These are phyloP conservation scores for Trichogramma dendrolimi DNA, from an alignment of 2,888 invertebrate genomes.

Conservation along the genomic window DNA sequence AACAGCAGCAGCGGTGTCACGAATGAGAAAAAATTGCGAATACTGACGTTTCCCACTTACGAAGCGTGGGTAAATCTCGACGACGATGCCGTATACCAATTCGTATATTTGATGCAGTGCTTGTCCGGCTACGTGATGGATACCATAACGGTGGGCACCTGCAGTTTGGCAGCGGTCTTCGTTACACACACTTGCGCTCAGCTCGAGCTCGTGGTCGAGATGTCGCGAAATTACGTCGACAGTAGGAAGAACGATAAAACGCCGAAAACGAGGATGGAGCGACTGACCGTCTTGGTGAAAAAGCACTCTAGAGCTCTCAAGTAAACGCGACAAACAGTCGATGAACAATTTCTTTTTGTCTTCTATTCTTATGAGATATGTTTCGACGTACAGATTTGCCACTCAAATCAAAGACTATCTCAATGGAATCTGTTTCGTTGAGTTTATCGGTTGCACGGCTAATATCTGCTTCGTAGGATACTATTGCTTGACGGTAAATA, in stretches of 20 bases:
- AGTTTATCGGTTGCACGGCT: conserved; percentile 42
- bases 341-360: not conserved
- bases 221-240: conserved; percentile 11
- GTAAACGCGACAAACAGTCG: conserved; percentile 8
- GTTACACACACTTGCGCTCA: conserved; percentile 35
- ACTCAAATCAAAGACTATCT: conserved; percentile 36
- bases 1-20: conserved; percentile 11
- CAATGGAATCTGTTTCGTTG: conserved; percentile 42
- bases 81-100: conserved; percentile 29
- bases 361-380: conserved; percentile 4
- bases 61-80: conserved; percentile 30
- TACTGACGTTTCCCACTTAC: conserved; percentile 32
- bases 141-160: conserved; percentile 29
- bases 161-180: conserved; percentile 26
- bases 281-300: conserved; percentile 28
- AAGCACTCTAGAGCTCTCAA: conserved; percentile 29
- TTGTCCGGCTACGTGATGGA: conserved; percentile 28
- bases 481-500: conserved; percentile 40
- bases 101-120: conserved; percentile 30
- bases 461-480: conserved; percentile 45
- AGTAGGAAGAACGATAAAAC: not conserved
- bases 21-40: conserved; percentile 1
- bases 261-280: conserved; percentile 17
- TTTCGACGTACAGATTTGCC: conserved; percentile 35
- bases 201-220: conserved; percentile 30